phyloP scores from a whole-genome alignment of 2,797 vertebrate genomes.

The Notoglanidium macrostoma region DNA sequence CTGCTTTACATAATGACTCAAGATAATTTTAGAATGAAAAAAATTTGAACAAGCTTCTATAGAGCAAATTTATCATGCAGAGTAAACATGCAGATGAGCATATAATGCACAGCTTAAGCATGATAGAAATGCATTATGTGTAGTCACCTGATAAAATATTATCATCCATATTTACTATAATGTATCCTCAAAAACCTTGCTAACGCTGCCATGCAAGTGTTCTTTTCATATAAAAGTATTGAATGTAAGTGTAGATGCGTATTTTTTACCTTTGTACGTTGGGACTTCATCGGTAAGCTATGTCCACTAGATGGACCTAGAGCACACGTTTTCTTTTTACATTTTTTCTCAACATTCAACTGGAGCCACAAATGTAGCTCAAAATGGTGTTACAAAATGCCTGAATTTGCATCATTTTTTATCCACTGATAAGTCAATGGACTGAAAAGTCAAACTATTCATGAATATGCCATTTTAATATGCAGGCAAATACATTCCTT shows the following conservation, averaged over 20 bases:
- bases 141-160: not conserved
- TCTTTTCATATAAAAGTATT: not conserved
- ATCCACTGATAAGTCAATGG: slow-evolving; percentile 45
- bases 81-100: not conserved
- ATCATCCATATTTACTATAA: not conserved
- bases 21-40: slow-evolving; percentile 37
- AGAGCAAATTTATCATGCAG: slow-evolving; percentile 29
- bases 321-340: slow-evolving; percentile 1
- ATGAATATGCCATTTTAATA: slow-evolving; percentile 51
- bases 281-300: not conserved
- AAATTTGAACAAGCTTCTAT: slow-evolving; percentile 11
- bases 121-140: not conserved
- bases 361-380: slow-evolving; percentile 3
- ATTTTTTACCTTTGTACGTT: not conserved
- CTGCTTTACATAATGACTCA: slow-evolving; percentile 47
- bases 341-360: slow-evolving; percentile 6
- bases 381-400: slow-evolving; percentile 9
- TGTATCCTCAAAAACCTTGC: not conserved
- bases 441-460: slow-evolving; percentile 51
- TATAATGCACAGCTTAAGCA: not conserved
- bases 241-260: not conserved
- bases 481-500: slow-evolving; percentile 45
- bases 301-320: slow-evolving; percentile 55
- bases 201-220: not conserved
- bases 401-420: slow-evolving; percentile 48